Evolutionary conservation across 2,888 invertebrate species (phyloP), one percentile per base, ranked within the genome.

Genomic region (Mimas tiliae): DNA sequence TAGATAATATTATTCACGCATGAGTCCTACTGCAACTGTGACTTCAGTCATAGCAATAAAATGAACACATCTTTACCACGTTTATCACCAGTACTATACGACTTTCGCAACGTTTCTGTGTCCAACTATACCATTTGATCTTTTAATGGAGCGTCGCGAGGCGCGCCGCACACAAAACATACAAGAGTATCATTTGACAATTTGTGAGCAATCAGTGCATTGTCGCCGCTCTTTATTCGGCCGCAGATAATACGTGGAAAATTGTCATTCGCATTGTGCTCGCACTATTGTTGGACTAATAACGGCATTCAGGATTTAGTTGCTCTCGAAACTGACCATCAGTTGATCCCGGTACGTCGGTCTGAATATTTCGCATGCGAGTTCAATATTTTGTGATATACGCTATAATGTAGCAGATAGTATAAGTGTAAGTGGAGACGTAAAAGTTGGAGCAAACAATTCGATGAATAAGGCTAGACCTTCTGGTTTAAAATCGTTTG

Each of bases 211-310:
- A 93, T 93, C 93, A 91, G 83, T 86, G 89, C 90, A 88, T 93
- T 93, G 93, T 93, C 93, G 87, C 91, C 93, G 92, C 89, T 85
- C 92, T 92, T 93, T 93, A 93, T 93, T 93, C 93, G 90, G 83
- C 85, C 82, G 86, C 91, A 88, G 91, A 93, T 93, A 93, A 93
- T 93, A 92, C 92, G 88, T 84, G 90, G 90, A 91, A 93, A 93
- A 93, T 93, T 91, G 92, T 87, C 91, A 88, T 88, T 85, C 83
- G 73, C 91, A 83, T 93, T 92, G 93, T 92, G 86, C 78, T 73
- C 76, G 73, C 70, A 68, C 86, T 83, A 87, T 93, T 93, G 93
- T 93, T 90, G 89, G 81, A 77, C 86, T 93, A 93, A 93, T 93
- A 88, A 92, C 89, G 86, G 90, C 84, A 87, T 87, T 90, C 91